Evolutionary conservation across 2,888 invertebrate genomes (phyloP).

Genomic region (Pandemis heparana): DNA sequence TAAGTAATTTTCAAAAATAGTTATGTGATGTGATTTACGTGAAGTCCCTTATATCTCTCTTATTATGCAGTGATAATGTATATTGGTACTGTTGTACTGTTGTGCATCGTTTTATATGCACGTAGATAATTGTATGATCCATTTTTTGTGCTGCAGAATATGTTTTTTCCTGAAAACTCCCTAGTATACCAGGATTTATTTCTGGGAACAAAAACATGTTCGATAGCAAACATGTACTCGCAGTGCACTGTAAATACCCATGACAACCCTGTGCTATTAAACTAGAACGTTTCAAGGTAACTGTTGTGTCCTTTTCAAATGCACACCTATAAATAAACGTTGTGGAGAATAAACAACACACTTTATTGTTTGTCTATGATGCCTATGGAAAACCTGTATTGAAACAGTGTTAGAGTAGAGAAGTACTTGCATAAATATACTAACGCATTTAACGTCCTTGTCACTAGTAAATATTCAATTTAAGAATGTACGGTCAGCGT

Average conservation of each 20-base stretch:
- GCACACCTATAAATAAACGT: not conserved
- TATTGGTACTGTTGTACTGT: no score
- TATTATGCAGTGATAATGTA: no score
- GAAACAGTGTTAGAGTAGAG: no score
- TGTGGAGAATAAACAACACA: not conserved
- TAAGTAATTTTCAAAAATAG: no score
- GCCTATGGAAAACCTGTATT: not conserved
- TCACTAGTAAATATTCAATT: no score
- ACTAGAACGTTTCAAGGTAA: not conserved
- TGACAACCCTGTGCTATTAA: not conserved
- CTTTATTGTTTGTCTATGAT: not conserved
- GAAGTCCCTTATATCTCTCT: no score
- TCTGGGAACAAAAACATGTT: not conserved
- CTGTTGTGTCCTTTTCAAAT: not conserved
- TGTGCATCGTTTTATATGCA: no score
- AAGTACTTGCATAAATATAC: no score
- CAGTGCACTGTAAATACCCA: not conserved
- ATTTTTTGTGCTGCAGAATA: not conserved
- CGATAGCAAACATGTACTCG: not conserved
- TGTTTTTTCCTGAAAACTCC: not conserved
- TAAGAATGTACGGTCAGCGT: no score
- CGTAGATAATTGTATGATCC: no score
- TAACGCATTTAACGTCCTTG: no score
- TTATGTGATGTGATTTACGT: no score
- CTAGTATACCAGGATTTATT: not conserved